Percentiles rank a stretch among this genome's conserved stretches.
phyloP scores from a whole-genome alignment of 2,797 vertebrate genomes.

The Poecile montanus region DNA sequence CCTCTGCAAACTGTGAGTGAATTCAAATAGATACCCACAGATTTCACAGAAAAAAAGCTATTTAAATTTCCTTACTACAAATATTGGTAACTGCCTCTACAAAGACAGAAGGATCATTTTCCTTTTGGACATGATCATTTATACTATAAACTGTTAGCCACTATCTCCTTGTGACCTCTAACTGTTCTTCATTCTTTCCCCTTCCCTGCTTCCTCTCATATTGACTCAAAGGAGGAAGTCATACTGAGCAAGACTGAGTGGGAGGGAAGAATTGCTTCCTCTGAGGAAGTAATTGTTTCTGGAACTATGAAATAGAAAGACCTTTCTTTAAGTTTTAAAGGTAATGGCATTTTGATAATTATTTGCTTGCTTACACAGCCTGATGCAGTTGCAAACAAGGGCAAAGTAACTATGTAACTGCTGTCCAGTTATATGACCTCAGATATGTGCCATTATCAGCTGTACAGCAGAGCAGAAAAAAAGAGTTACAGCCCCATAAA shows the following conservation, averaged over 20 bases:
- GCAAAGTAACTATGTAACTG: neutral
- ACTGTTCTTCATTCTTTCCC: neutral
- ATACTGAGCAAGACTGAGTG: neutral
- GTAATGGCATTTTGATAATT: neutral
- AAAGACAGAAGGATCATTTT: neutral
- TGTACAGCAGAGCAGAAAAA: neutral
- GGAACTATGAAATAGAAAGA: neutral
- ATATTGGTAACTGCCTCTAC: neutral
- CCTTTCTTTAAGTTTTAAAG: neutral
- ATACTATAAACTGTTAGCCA: neutral
- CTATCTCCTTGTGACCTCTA: neutral
- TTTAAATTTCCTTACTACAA: neutral
- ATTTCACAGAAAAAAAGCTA: neutral
- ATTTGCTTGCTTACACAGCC: neutral
- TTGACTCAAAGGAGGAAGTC: neutral
- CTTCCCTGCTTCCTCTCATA: neutral
- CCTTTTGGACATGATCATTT: neutral
- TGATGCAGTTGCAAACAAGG: neutral
- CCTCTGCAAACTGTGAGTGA: neutral
- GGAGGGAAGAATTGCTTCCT: neutral
- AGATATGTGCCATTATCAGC: fast-evolving
- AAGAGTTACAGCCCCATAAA: neutral
- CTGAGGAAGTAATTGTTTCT: neutral
- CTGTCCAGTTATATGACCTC: neutral
- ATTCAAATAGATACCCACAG: neutral